Evolutionary conservation across 2,113 vertebrate genomes (phyloP), one percentile per base, ranked within the genome.

Genomic region (Albula glossodonta): DNA sequence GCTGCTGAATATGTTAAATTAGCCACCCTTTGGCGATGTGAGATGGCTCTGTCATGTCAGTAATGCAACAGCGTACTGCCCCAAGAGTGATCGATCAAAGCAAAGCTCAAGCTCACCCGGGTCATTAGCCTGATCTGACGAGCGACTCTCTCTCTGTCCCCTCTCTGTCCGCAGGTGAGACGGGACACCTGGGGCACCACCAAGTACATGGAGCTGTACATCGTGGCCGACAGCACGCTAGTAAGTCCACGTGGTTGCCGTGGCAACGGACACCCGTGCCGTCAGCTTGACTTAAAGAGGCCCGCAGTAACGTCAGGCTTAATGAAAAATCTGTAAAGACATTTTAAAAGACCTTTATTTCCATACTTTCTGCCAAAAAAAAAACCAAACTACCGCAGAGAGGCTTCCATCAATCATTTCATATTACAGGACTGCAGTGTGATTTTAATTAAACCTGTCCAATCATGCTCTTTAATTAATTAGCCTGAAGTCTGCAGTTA

Each of bases 201-300:
- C 84, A 98, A 96, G 90, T 98, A 97, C 94, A 96, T 98, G 96
- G 98, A 99, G 92, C 96, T 99, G 78, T 99, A 97, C 91, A 93
- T 99, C 0, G 98, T 99, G 51, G 98, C 97, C 0, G 98, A 99
- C 91, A 94, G 96, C 92, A 94, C 95, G 0, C 91, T 99, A 97
- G 98, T 99, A 93, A 98, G 96, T 0, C 57, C 56, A 78, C 31
- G 31, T 60, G 56, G 13, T 50, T 31, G 48, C 78, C 57, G n/a
- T 25, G 11, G 52, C 25, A 10, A 52, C 25, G 63, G 19, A 70
- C 63, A 70, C 63, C 63, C 22, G 0, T 8, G 63, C 5, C 17
- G 63, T 70, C 22, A 56, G 53, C 7, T 12, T 12, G 53, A n/a
- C 19, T 79, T 13, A 79, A 79, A 74, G 25, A 79, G 31, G 31